Base-by-base conservation (phyloP, 2,888 invertebrate species). In the Aleiodes testaceus region DNA sequence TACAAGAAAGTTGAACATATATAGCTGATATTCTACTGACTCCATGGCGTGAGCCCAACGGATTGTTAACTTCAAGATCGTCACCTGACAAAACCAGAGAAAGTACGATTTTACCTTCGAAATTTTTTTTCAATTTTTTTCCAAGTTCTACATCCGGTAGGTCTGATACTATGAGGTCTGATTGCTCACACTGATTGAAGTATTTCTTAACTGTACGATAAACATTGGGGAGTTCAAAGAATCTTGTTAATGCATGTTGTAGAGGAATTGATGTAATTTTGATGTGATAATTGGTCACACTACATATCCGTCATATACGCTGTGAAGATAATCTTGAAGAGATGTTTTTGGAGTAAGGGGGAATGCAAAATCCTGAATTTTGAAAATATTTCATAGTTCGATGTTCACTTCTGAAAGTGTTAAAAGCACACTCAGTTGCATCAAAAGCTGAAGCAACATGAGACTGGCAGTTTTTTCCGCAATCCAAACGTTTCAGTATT, bases 41-140 rank as follows among this genome's bases (percentile, higher is more conserved):
- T n/a, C n/a, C n/a, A n/a, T n/a, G n/a, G n/a, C n/a, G n/a, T n/a
- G n/a, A n/a, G n/a, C n/a, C n/a, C n/a, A n/a, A n/a, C n/a, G 74
- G 70, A 47, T 79, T 79, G 44, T 78, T 79, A 7, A 79, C 75
- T 66, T 78, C 76, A 30, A 78, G 69, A 44, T 79, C 77, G 42
- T 77, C 77, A 44, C 72, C 76, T 66, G 68, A 78, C 3, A 77
- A 4, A 16, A 72, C 49, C 4, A 78, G 26, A 9, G 74, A 71
- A 42, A 74, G 50, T 16, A 75, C 72, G 50, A 71, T 12, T 55
- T 52, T 74, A n/a, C 42, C 61, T 1, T 44, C 30, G 69, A 70
- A 64, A 42, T 69, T 74, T 12, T 50, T 9, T 70, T 75, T 66
- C 45, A 74, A n/a, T 63, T 45, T 59, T 26, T 26, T 5, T 26